Evolutionary conservation across 2,113 vertebrate genomes (phyloP).

Genomic region (Cyanoramphus novaezelandiae): DNA sequence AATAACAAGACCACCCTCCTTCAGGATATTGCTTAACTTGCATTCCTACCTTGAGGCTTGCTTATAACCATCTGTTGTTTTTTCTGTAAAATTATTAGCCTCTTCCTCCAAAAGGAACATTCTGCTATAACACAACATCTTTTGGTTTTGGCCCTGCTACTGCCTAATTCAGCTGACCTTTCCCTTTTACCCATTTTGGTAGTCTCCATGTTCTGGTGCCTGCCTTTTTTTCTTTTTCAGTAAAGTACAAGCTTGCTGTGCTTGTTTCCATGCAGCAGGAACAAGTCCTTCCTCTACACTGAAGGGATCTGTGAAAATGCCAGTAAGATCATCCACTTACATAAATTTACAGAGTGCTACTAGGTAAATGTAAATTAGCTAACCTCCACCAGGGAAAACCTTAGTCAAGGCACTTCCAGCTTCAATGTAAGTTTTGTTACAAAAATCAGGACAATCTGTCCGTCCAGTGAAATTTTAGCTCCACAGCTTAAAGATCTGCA

Average conservation of each 20-base stretch:
- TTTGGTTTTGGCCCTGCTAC: not conserved
- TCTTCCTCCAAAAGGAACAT: not conserved
- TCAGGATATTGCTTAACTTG: slow-evolving; percentile 27
- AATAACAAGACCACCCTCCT: slow-evolving; percentile 29
- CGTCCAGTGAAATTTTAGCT: not conserved
- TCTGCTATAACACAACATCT: not conserved
- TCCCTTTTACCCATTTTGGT: not conserved
- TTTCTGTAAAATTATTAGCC: not conserved
- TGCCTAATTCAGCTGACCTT: not conserved
- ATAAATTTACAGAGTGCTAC: not conserved
- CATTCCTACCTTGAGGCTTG: slow-evolving; percentile 1
- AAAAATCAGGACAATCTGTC: not conserved
- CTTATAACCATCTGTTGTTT: not conserved
- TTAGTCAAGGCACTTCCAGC: not conserved
- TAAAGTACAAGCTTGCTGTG: not conserved
- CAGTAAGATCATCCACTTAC: not conserved
- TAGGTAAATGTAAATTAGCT: not conserved
- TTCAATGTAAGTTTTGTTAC: not conserved
- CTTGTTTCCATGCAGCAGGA: not conserved
- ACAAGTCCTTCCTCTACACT: not conserved
- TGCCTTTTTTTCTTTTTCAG: not conserved
- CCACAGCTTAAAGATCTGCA: not conserved
- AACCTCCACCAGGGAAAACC: not conserved
- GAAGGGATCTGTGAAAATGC: not conserved
- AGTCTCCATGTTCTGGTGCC: not conserved